These are phyloP conservation scores for Orthonevra nobilis DNA, from an alignment of 2,888 invertebrate genomes.

Conservation along the genomic window DNA sequence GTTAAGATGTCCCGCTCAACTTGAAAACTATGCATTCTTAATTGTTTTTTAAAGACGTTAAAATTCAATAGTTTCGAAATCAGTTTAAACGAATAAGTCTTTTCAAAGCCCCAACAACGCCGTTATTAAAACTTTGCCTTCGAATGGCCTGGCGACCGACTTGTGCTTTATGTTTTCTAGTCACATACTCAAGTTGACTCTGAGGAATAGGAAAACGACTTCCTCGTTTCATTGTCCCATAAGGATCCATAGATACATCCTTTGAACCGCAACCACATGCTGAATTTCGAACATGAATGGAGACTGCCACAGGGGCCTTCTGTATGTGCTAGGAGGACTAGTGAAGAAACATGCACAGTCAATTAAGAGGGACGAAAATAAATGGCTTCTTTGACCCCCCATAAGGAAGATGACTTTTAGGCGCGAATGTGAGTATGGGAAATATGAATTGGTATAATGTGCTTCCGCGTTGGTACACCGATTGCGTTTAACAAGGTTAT, in stretches of 20 bases:
- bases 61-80: too few relatives aligned
- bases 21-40: too few relatives aligned
- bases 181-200: not conserved
- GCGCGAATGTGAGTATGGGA: not conserved
- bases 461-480: slow-evolving; percentile 7
- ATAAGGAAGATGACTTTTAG: slow-evolving; percentile 20
- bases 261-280: not conserved
- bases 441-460: slow-evolving; percentile 17
- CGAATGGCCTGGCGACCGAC: slow-evolving; percentile 12
- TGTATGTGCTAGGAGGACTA: too few relatives aligned
- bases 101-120: too few relatives aligned
- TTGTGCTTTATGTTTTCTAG: not conserved
- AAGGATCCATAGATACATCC: slow-evolving; percentile 2
- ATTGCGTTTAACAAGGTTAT: slow-evolving; percentile 3
- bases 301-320: not conserved
- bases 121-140: not conserved
- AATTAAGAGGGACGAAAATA: slow-evolving; percentile 4
- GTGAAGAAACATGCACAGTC: not conserved
- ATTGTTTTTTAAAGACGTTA: too few relatives aligned
- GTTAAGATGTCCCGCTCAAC: too few relatives aligned
- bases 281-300: not conserved
- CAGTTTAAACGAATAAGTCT: too few relatives aligned
- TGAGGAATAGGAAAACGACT: slow-evolving; percentile 7
- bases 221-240: not conserved
- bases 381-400: slow-evolving; percentile 6